Evolutionary conservation across 2,888 invertebrate genomes (phyloP).

Genomic region (Tillus elongatus): DNA sequence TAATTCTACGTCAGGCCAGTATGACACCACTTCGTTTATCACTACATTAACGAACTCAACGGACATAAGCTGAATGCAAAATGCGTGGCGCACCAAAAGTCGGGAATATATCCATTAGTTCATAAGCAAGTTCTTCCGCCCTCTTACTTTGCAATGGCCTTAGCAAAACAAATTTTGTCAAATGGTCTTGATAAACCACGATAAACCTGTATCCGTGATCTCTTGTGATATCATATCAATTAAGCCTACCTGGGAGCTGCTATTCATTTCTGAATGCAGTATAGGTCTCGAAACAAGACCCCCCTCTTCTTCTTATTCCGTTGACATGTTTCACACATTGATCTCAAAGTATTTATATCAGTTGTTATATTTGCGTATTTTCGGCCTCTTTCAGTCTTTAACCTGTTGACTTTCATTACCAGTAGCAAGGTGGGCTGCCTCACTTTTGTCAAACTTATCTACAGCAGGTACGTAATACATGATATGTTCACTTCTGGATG

Average conservation of each 20-base stretch:
- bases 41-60: constrained; percentile 27
- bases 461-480: neutral
- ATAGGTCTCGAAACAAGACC: no score
- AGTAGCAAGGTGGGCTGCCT: no score
- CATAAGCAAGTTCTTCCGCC: constrained; percentile 29
- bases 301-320: no score
- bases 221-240: constrained; percentile 28
- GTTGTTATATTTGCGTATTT: no score
- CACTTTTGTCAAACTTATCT: neutral
- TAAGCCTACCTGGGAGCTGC: constrained; percentile 33
- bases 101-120: constrained; percentile 30
- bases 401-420: no score
- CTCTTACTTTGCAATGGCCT: constrained; percentile 26
- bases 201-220: constrained; percentile 23
- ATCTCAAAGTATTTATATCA: no score
- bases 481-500: constrained; percentile 7
- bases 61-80: no score
- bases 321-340: no score
- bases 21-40: neutral
- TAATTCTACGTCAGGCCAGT: no score
- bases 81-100: constrained; percentile 30
- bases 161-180: constrained; percentile 28
- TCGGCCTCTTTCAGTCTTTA: no score
- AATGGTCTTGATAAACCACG: constrained; percentile 2
- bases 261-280: constrained; percentile 22